Evolutionary conservation across 1,140 invertebrate species (phyloP), one percentile per base, ranked within the genome.

Genomic region (Polyergus mexicanus): DNA sequence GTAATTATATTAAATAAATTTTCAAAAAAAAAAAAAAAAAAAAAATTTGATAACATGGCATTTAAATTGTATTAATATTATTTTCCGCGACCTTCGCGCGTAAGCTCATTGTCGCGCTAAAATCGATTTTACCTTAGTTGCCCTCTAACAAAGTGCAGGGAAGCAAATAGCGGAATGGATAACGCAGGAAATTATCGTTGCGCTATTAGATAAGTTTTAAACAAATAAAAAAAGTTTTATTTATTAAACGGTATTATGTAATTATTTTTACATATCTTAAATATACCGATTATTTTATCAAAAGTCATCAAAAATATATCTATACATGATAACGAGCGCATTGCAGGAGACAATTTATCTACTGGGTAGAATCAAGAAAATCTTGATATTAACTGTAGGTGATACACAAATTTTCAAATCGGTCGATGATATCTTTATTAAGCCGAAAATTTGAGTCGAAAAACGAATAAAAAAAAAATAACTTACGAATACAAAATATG

Each of bases 61-160:
- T 54, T 51, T 68, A 16, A 68, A 80, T 80, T 44, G 13, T 19
- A 19, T 10, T 41, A 56, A 25, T 1, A 8, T 63, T n/a, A 25
- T 38, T 22, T n/a, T 58, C 35, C 41, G 35, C 5, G 28, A 25
- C 3, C 8, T 56, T 41, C 56, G 11, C 4, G 13, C 47, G 3
- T 51, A 56, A 62, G 51, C 41, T n/a, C 0, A 28, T 68, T 22
- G 38, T 44, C 19, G 77, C 11, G 47, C 16, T 25, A 19, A 35
- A 47, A 83, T 83, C 41, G 68, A 83, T 83, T 83, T 83, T 74
- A 47, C n/a, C 11, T 13, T 47, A 69, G 3, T 25, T 60, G 68
- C 68, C 68, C 25, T 74, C 78, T 83, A 60, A 19, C 25, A 62
- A 62, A 83, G 5, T 25, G 10, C 47, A 25, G 25, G 7, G 19